Evolutionary conservation across 2,113 vertebrate species (phyloP).

Genomic region (Pogona vitticeps): DNA sequence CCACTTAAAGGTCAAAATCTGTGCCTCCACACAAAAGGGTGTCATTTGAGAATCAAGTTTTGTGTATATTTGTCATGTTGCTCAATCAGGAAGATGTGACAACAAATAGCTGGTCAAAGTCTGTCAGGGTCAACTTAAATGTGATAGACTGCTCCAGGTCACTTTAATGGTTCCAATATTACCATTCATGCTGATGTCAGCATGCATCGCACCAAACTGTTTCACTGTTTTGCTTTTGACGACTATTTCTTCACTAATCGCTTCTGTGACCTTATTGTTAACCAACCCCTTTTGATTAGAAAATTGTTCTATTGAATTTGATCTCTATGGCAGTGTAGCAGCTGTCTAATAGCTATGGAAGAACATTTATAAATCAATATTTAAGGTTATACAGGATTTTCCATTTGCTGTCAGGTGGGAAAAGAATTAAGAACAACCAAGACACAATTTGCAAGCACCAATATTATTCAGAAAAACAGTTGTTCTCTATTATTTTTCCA

Average conservation of each 20-base stretch:
- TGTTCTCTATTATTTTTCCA: neutral
- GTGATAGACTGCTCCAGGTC: constrained; percentile 63
- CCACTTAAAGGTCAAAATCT: constrained; percentile 73
- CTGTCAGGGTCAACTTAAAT: constrained; percentile 68
- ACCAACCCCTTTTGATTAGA: constrained; percentile 66
- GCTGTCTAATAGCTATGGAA: constrained; percentile 37
- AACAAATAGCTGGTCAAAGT: constrained; percentile 70
- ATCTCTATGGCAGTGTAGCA: neutral
- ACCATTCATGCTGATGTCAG: constrained; percentile 53
- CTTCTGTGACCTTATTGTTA: constrained; percentile 68
- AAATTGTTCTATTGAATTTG: constrained; percentile 44
- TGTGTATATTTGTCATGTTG: constrained; percentile 70
- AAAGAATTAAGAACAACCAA: constrained; percentile 6
- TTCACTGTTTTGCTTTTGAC: constrained; percentile 9
- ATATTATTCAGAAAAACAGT: neutral
- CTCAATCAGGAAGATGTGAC: constrained; percentile 69
- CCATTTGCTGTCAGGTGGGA: constrained; percentile 7
- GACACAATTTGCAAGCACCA: constrained; percentile 1
- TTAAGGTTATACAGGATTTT: constrained; percentile 18
- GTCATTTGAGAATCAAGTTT: constrained; percentile 56
- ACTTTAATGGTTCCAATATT: constrained; percentile 56
- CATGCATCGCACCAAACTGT: constrained; percentile 46
- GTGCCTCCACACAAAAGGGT: constrained; percentile 61
- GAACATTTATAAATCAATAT: constrained; percentile 22
- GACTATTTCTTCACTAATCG: constrained; percentile 55